Evolutionary conservation across 2,113 vertebrate genomes (phyloP).

Genomic region (Nycticorax nycticorax): DNA sequence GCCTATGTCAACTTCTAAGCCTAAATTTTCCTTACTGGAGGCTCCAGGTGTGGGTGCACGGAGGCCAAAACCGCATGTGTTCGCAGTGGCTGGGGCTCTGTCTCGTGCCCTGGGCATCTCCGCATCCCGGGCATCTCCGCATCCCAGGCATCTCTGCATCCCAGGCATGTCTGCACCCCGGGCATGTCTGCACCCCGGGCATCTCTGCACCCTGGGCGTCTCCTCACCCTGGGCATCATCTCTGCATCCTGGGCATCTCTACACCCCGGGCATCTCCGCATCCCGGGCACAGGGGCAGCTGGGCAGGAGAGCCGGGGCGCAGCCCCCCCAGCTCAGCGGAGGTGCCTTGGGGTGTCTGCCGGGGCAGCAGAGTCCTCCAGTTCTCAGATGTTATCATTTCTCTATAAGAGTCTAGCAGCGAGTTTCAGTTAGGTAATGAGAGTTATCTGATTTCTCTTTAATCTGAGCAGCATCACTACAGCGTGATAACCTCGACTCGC

Average conservation of each 20-base stretch:
- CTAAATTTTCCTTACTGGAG: neutral
- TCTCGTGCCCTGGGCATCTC: neutral
- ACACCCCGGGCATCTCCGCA: neutral
- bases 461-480: slow-evolving; percentile 15
- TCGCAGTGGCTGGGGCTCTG: neutral
- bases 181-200: neutral
- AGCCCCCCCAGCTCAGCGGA: neutral
- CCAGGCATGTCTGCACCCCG: neutral
- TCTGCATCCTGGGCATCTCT: neutral
- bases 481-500: neutral
- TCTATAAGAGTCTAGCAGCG: neutral
- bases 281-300: accelerated
- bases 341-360: neutral
- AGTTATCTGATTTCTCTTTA: slow-evolving; percentile 43
- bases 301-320: accelerated
- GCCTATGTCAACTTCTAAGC: neutral
- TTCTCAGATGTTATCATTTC: neutral
- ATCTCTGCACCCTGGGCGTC: too few species aligned
- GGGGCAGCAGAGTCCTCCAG: slow-evolving; percentile 8
- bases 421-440: slow-evolving; percentile 57
- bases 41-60: neutral
- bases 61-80: neutral
- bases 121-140: neutral
- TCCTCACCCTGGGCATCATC: too few species aligned
- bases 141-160: neutral